Evolutionary conservation across 2,888 invertebrate genomes (phyloP).

Genomic region (Ophion slaviceki): DNA sequence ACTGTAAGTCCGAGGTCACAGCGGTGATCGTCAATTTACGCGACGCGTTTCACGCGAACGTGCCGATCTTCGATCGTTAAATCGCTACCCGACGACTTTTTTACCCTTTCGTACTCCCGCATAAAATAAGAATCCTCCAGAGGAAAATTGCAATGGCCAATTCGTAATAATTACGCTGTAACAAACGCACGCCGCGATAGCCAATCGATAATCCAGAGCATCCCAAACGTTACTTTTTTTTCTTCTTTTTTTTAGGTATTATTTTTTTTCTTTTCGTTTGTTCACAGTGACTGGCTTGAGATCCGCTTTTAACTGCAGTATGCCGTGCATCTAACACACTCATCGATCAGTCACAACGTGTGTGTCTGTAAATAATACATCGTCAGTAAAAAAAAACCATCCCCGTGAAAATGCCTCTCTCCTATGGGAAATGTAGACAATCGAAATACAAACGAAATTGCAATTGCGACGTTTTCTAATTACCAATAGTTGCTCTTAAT

Average conservation of each 20-base stretch:
- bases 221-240: constrained; percentile 45
- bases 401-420: constrained; percentile 27
- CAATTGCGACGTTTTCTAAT: no score
- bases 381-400: constrained; percentile 48
- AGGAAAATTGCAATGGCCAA: not conserved
- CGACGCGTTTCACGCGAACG: constrained; percentile 67
- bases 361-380: constrained; percentile 57
- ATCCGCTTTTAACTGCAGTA: constrained; percentile 82
- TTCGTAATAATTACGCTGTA: not conserved
- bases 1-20: constrained; percentile 77
- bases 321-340: constrained; percentile 76
- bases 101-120: not conserved
- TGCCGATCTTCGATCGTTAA: constrained; percentile 40
- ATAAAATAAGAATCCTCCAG: not conserved
- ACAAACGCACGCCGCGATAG: constrained; percentile 26
- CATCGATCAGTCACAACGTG: constrained; percentile 43
- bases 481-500: no score
- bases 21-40: constrained; percentile 53
- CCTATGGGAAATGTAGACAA: not conserved
- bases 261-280: constrained; percentile 68
- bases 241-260: constrained; percentile 50
- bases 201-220: constrained; percentile 22
- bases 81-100: not conserved
- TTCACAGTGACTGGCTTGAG: constrained; percentile 82
- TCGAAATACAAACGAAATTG: no score